These are phyloP conservation scores for Xiphophorus hellerii DNA, from an alignment of 2,113 vertebrate genomes.

Conservation along the genomic window DNA sequence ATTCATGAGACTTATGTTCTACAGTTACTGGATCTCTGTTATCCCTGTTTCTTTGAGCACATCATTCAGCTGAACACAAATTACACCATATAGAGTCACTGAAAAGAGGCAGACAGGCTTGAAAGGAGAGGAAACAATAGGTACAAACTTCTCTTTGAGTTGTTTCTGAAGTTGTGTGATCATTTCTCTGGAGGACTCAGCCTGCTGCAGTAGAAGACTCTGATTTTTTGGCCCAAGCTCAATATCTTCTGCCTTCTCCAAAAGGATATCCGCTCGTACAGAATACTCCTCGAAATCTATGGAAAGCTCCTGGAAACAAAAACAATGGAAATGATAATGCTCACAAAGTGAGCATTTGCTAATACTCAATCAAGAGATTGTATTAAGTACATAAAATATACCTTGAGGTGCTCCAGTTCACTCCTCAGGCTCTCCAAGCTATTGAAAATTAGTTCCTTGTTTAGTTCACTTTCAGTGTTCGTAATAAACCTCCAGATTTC, in stretches of 20 bases:
- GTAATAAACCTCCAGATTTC: constrained; percentile 65
- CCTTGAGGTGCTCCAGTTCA: constrained; percentile 67
- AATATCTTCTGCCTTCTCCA: constrained; percentile 88
- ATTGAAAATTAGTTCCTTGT: constrained; percentile 70
- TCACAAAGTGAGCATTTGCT: background rate
- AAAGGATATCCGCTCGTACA: constrained; percentile 82
- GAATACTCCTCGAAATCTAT: constrained; percentile 81
- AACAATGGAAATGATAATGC: background rate
- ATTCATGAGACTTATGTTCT: background rate
- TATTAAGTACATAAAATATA: constrained; percentile 7
- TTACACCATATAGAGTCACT: background rate
- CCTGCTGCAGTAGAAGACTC: constrained; percentile 85
- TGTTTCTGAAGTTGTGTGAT: constrained; percentile 84
- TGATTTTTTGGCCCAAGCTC: constrained; percentile 86
- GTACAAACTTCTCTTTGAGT: constrained; percentile 88
- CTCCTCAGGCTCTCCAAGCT: constrained; percentile 59
- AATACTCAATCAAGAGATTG: background rate
- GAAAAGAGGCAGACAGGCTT: background rate
- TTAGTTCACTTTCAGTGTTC: constrained; percentile 55
- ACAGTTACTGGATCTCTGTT: background rate
- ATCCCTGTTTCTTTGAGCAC: background rate
- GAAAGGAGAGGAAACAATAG: background rate
- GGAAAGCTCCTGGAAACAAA: constrained; percentile 82
- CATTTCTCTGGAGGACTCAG: constrained; percentile 84
- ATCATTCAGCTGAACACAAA: background rate